These are phyloP conservation scores for Spea bombifrons DNA, from an alignment of 2,113 vertebrate genomes.

Conservation along the genomic window DNA sequence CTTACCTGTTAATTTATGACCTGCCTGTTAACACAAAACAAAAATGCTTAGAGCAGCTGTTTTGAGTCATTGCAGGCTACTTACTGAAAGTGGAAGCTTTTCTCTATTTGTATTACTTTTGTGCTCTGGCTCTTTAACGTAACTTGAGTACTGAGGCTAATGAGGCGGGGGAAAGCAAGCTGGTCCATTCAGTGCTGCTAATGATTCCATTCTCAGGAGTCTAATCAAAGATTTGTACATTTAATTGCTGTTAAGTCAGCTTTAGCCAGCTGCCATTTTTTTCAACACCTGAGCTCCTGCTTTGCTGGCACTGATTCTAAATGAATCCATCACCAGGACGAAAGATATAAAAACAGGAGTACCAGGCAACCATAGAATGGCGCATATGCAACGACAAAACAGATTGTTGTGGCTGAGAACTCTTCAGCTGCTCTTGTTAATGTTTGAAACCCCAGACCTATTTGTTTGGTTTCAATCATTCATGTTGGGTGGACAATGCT, in stretches of 20 bases:
- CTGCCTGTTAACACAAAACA: constrained; percentile 52
- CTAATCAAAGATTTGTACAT: constrained; percentile 92
- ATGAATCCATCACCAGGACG: constrained; percentile 74
- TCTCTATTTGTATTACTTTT: constrained; percentile 40
- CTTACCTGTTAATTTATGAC: constrained; percentile 46
- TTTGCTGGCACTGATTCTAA: constrained; percentile 64
- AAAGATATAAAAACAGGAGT: constrained; percentile 74
- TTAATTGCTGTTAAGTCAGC: constrained; percentile 91
- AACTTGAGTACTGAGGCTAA: constrained; percentile 69
- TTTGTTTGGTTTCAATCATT: constrained; percentile 19
- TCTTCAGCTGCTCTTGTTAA: constrained; percentile 43
- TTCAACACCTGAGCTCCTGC: constrained; percentile 76
- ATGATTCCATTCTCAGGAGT: constrained; percentile 82
- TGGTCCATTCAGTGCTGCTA: constrained; percentile 71
- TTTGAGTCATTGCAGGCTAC: constrained; percentile 49
- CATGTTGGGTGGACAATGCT: constrained; percentile 13
- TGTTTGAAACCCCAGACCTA: constrained; percentile 18
- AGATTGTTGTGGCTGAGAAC: constrained; percentile 51
- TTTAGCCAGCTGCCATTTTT: constrained; percentile 81
- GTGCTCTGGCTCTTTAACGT: constrained; percentile 63
- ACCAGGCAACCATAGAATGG: constrained; percentile 73
- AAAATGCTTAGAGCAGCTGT: constrained; percentile 62
- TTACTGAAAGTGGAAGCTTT: constrained; percentile 55
- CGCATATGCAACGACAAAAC: constrained; percentile 63
- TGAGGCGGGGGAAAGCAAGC: constrained; percentile 72